Conservation (phyloP, 2,888 invertebrate species). For the Calliopum simillimum region DNA sequence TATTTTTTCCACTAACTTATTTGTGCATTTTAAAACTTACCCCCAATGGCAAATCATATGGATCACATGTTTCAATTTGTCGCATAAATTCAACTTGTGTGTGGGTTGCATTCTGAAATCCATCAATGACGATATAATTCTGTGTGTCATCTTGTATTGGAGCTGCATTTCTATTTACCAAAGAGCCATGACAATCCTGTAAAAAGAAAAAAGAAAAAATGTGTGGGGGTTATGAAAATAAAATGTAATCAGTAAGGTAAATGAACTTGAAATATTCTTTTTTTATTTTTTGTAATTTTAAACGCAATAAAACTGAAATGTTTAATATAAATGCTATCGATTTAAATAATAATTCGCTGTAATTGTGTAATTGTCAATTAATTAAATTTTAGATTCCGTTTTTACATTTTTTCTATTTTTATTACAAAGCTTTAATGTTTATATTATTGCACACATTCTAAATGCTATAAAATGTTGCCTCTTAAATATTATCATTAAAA, state of each 20-base stretch:
- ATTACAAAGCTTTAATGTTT: too few relatives aligned
- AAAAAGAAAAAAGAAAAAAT: constrained; percentile 56
- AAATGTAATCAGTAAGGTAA: not conserved
- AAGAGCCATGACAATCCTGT: constrained; percentile 84
- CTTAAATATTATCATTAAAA: too few relatives aligned
- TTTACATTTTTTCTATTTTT: too few relatives aligned
- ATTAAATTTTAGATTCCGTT: too few relatives aligned
- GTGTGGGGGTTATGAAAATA: not conserved
- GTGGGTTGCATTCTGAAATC: constrained; percentile 86
- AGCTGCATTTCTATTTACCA: constrained; percentile 72
- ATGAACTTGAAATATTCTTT: not conserved
- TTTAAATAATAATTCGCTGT: too few relatives aligned
- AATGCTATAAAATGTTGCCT: too few relatives aligned
- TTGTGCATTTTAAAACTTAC: constrained; percentile 67
- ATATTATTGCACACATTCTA: too few relatives aligned
- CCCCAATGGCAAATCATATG: constrained; percentile 76
- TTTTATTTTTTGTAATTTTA: not conserved
- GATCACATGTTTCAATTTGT: constrained; percentile 86
- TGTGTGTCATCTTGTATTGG: constrained; percentile 83
- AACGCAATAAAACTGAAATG: too few relatives aligned
- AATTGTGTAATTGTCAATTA: too few relatives aligned
- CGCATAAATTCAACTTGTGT: constrained; percentile 84
- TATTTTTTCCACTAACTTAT: too few relatives aligned
- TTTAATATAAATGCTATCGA: too few relatives aligned
- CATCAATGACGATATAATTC: constrained; percentile 81